These are phyloP conservation scores for Lysandra bellargus DNA, from an alignment of 2,888 invertebrate species.

Conservation along the genomic window DNA sequence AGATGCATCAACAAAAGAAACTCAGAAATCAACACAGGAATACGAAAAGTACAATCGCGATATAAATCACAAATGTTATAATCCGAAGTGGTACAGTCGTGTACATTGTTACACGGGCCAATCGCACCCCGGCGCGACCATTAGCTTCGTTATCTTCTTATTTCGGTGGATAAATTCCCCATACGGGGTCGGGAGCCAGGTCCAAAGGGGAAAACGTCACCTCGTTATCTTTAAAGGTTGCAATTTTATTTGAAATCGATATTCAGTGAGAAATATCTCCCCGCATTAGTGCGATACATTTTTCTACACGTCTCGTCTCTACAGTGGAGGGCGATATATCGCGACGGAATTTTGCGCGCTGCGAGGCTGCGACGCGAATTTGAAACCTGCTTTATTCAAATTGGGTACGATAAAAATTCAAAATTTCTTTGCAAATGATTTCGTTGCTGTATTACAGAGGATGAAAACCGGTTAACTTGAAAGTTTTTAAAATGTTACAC, in stretches of 20 bases:
- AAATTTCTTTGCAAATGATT: not conserved
- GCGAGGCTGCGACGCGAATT: not conserved
- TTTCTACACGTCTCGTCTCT: not conserved
- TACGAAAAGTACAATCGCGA: not conserved
- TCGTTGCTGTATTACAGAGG: no score
- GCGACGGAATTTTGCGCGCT: not conserved
- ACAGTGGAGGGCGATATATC: not conserved
- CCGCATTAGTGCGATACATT: constrained; percentile 44
- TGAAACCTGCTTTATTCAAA: not conserved
- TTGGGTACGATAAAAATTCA: not conserved
- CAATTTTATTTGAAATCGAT: constrained; percentile 81
- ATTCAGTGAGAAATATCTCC: constrained; percentile 68
- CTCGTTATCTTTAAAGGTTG: constrained; percentile 80
- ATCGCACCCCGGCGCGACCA: constrained; percentile 56
- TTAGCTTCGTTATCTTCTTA: constrained; percentile 78
- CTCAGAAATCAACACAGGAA: not conserved
- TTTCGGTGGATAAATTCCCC: constrained; percentile 78
- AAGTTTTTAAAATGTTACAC: no score
- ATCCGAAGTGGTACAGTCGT: constrained; percentile 9
- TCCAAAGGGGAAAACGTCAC: constrained; percentile 75
- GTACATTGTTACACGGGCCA: constrained; percentile 43
- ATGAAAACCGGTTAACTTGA: no score
- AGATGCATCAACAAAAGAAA: not conserved
- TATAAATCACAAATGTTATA: constrained; percentile 20
- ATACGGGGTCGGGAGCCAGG: constrained; percentile 65